A percentile compares a stretch with the other conserved stretches of the same genome.
phyloP scores from a whole-genome alignment of 2,888 invertebrate species.

The Cinara cedri region DNA sequence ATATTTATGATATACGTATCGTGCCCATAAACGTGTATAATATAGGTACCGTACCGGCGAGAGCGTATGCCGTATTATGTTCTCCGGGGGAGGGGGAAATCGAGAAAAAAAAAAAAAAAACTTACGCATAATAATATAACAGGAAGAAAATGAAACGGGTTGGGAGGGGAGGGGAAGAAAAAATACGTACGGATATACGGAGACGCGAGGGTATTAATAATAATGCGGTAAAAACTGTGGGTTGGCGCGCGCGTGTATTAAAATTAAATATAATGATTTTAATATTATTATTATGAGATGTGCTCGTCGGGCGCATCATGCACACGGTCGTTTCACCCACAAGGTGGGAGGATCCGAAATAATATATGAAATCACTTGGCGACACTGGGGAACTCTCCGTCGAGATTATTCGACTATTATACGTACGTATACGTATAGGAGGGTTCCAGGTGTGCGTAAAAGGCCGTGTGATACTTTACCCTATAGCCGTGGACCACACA shows the following conservation, averaged over 20 bases:
- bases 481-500: slow-evolving; percentile 44
- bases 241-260: neutral
- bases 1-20: slow-evolving; percentile 45
- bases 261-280: no score
- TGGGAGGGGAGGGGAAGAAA: neutral
- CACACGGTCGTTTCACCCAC: slow-evolving; percentile 52
- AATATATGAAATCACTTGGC: slow-evolving; percentile 38
- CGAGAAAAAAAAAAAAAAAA: no score
- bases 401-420: no score
- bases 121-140: neutral
- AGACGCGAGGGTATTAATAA: slow-evolving; percentile 44
- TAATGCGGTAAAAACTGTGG: slow-evolving; percentile 34
- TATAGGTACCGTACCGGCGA: no score
- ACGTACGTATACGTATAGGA: no score
- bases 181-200: neutral
- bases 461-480: slow-evolving; percentile 37
- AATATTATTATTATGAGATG: no score
- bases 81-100: neutral
- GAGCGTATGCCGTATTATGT: no score
- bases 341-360: slow-evolving; percentile 52
- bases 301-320: neutral
- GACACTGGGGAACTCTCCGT: slow-evolving; percentile 26
- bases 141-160: neutral
- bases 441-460: slow-evolving; percentile 41
- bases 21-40: no score